phyloP scores from a whole-genome alignment of 2,113 vertebrate species.

The Leptosomus discolor region DNA sequence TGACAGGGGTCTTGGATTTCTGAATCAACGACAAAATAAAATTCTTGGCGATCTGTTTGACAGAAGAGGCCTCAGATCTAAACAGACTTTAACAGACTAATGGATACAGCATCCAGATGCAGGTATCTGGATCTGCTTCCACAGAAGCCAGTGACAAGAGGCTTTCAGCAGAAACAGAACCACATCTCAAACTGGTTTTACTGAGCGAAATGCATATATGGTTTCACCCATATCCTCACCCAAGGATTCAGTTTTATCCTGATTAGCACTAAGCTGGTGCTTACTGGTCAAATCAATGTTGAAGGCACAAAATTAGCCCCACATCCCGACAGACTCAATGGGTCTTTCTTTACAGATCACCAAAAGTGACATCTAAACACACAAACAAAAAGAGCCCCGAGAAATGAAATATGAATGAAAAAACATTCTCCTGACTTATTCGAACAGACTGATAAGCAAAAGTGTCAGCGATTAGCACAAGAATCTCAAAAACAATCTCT shows the following conservation, averaged over 20 bases:
- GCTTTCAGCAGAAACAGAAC: slow-evolving; percentile 25
- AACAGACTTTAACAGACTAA: neutral
- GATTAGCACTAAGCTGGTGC: neutral
- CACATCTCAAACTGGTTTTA: neutral
- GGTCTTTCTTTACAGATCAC: neutral
- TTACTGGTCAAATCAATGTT: slow-evolving; percentile 1
- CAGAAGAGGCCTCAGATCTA: neutral
- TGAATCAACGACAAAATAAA: neutral
- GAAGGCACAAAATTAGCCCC: neutral
- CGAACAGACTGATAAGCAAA: neutral
- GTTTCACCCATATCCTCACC: slow-evolving; percentile 30
- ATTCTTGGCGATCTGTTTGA: neutral
- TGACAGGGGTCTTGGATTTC: neutral
- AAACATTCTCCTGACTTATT: neutral
- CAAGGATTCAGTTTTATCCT: neutral
- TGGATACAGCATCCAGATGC: neutral
- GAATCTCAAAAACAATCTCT: slow-evolving; percentile 6
- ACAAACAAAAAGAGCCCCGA: neutral
- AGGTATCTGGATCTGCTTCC: neutral
- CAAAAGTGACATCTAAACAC: neutral
- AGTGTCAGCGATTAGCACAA: neutral
- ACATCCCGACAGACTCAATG: neutral
- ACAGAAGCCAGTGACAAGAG: neutral
- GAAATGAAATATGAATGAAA: slow-evolving; percentile 2
- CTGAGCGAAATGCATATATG: neutral